Conservation (phyloP, 2,797 vertebrate genomes). For the Pipistrellus kuhlii region DNA sequence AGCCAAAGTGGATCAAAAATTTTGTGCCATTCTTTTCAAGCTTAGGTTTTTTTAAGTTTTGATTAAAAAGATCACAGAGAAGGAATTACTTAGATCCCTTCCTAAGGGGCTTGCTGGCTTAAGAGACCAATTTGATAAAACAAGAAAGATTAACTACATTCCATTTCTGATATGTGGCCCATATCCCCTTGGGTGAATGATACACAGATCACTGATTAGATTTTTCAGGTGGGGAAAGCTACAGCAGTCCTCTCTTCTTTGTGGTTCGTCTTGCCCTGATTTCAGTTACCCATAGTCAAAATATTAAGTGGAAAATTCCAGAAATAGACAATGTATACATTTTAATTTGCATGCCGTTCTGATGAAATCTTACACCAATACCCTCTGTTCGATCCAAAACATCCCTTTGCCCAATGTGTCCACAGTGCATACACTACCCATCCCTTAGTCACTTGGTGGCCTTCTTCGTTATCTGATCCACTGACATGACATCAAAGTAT, state of each 20-base stretch:
- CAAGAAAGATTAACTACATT: constrained; percentile 52
- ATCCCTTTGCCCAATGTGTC: background rate
- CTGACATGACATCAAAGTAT: background rate
- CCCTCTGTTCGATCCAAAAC: background rate
- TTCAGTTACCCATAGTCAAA: background rate
- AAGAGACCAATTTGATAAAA: constrained; percentile 53
- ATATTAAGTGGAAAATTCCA: background rate
- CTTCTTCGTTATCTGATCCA: background rate
- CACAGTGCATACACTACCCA: background rate
- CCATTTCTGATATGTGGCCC: background rate
- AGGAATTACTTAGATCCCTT: constrained; percentile 67
- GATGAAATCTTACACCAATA: background rate
- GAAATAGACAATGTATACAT: background rate
- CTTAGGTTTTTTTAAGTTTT: constrained; percentile 59
- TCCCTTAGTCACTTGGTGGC: background rate
- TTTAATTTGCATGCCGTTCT: background rate
- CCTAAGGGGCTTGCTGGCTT: constrained; percentile 49
- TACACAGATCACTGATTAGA: background rate
- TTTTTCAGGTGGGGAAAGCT: background rate
- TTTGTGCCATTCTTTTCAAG: constrained; percentile 17
- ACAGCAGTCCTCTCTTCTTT: background rate
- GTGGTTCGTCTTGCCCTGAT: background rate
- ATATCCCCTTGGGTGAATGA: constrained; percentile 6
- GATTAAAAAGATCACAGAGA: constrained; percentile 76
- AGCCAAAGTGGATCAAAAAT: constrained; percentile 33